A percentile compares a stretch with the other conserved stretches of the same genome.
These are phyloP conservation scores for Bombus balteatus DNA, from an alignment of 1,140 invertebrate genomes.

Conservation along the genomic window DNA sequence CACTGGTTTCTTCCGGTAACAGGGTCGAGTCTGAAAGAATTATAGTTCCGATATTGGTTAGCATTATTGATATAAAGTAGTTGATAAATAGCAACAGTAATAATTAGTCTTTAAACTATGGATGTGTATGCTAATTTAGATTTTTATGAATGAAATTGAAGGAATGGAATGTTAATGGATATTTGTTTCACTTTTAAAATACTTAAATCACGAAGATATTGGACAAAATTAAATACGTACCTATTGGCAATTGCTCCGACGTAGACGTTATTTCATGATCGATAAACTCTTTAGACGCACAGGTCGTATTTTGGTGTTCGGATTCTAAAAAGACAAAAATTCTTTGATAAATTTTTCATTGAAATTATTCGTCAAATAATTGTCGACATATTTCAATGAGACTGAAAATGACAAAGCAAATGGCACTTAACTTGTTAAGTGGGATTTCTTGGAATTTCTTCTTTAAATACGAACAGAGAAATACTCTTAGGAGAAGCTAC, in stretches of 20 bases:
- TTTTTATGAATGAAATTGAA: too few relatives aligned
- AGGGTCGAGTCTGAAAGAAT: too few relatives aligned
- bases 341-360: too few relatives aligned
- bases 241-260: background rate
- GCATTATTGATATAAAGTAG: too few relatives aligned
- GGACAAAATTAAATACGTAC: conserved; percentile 30
- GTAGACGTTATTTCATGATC: conserved; percentile 33
- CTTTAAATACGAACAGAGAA: background rate
- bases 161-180: too few relatives aligned
- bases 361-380: background rate
- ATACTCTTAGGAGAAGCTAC: background rate
- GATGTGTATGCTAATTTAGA: too few relatives aligned
- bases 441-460: background rate
- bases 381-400: background rate
- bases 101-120: too few relatives aligned
- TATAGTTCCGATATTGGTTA: too few relatives aligned
- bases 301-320: fast-evolving
- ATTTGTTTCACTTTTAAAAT: too few relatives aligned
- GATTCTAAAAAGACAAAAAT: conserved; percentile 26
- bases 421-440: background rate
- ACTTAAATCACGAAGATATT: background rate
- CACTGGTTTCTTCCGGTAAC: too few relatives aligned
- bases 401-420: background rate
- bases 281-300: conserved; percentile 8
- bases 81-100: too few relatives aligned